Conservation (phyloP, 2,113 vertebrate species). For the Edolisoma coerulescens region DNA sequence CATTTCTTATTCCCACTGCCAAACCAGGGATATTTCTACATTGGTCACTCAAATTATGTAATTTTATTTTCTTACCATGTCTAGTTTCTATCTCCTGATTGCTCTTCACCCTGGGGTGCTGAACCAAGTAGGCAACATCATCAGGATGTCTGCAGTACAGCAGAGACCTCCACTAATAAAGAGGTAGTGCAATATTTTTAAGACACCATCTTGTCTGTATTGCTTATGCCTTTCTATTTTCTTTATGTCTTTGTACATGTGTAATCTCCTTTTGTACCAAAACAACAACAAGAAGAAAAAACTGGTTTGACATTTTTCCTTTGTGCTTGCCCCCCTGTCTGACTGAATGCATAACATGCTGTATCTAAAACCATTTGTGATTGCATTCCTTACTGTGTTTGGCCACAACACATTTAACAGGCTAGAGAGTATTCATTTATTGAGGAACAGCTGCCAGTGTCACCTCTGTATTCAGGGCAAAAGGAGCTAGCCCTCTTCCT, state of each 20-base stretch:
- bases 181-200: constrained; percentile 75
- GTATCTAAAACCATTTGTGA: background rate
- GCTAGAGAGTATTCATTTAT: background rate
- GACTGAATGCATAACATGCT: background rate
- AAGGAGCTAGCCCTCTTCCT: background rate
- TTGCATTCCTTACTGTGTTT: background rate
- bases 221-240: background rate
- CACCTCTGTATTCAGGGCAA: background rate
- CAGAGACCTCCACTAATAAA: constrained; percentile 81
- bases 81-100: constrained; percentile 85
- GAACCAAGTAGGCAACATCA: constrained; percentile 82
- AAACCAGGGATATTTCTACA: background rate
- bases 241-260: background rate
- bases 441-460: background rate
- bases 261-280: background rate
- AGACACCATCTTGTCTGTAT: background rate
- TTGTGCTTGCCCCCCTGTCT: background rate
- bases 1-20: background rate
- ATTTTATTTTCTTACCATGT: constrained; percentile 47
- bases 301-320: background rate
- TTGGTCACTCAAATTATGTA: background rate
- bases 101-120: constrained; percentile 85
- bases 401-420: background rate
- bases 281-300: background rate
- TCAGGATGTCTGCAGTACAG: constrained; percentile 76